A percentile compares a stretch with the other conserved stretches of the same genome.
Conservation (phyloP, 2,113 vertebrate genomes). For the Psilopsiagon aymara region DNA sequence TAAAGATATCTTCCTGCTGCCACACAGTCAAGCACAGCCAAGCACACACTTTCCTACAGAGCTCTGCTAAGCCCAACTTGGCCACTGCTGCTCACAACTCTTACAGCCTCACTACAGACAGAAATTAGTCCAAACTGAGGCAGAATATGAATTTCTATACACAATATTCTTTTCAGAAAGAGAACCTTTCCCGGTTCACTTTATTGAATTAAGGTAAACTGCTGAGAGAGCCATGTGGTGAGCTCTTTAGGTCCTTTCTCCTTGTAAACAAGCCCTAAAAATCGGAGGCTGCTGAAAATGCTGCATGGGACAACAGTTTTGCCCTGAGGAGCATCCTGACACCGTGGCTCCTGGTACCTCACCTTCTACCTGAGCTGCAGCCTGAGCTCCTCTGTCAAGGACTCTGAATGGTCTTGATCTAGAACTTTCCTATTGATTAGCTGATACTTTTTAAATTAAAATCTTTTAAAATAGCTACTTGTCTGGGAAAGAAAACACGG, state of each 20-base stretch:
- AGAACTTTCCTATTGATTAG: neutral
- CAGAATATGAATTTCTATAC: neutral
- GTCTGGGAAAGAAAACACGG: neutral
- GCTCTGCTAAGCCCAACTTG: neutral
- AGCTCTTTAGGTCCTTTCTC: neutral
- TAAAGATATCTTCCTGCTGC: neutral
- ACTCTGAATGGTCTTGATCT: neutral
- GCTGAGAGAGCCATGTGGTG: fast-evolving
- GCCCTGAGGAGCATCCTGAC: neutral
- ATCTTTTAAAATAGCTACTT: neutral
- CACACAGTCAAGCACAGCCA: neutral
- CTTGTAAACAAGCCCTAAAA: neutral
- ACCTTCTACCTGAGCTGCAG: neutral
- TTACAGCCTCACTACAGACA: neutral
- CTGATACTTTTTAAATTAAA: neutral
- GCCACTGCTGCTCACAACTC: neutral
- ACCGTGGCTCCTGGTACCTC: neutral
- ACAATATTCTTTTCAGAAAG: neutral
- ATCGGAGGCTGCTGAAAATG: neutral
- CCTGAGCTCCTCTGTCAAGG: neutral
- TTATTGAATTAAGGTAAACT: neutral
- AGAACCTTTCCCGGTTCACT: neutral
- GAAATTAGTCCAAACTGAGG: neutral
- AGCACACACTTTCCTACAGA: neutral
- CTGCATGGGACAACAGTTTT: neutral